phyloP scores from a whole-genome alignment of 2,888 invertebrate genomes.

The Stenurella melanura region DNA sequence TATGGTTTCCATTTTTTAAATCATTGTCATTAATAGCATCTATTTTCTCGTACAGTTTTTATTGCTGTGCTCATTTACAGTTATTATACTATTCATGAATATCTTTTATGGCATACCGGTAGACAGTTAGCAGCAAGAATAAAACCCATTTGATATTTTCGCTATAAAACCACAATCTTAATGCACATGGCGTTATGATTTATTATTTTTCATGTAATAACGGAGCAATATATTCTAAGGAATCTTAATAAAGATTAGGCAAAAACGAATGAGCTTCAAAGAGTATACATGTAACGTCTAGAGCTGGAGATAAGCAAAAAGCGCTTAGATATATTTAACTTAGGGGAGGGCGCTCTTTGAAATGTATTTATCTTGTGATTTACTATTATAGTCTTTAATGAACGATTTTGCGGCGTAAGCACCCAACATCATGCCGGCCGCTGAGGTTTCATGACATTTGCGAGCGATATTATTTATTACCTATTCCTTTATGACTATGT shows the following conservation, averaged over 20 bases:
- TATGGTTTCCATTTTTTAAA: background rate
- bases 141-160: constrained; percentile 31
- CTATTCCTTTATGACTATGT: constrained; percentile 59
- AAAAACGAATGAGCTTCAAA: constrained; percentile 26
- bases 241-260: constrained; percentile 31
- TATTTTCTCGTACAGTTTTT: background rate
- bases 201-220: constrained; percentile 35
- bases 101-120: constrained; percentile 6
- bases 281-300: constrained; percentile 13
- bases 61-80: background rate
- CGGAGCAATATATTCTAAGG: constrained; percentile 20
- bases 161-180: constrained; percentile 30
- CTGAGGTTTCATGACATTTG: constrained; percentile 55
- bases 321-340: constrained; percentile 8
- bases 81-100: constrained; percentile 4
- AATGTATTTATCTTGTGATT: constrained; percentile 59
- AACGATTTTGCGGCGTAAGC: constrained; percentile 62
- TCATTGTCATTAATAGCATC: background rate
- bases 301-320: constrained; percentile 29
- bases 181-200: constrained; percentile 30
- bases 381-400: constrained; percentile 64
- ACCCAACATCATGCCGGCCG: constrained; percentile 58
- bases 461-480: constrained; percentile 64
- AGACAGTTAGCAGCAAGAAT: background rate
- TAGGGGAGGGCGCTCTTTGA: constrained; percentile 22